Conservation (phyloP, 2,113 vertebrate species). For the Aspiorhynchus laticeps region DNA sequence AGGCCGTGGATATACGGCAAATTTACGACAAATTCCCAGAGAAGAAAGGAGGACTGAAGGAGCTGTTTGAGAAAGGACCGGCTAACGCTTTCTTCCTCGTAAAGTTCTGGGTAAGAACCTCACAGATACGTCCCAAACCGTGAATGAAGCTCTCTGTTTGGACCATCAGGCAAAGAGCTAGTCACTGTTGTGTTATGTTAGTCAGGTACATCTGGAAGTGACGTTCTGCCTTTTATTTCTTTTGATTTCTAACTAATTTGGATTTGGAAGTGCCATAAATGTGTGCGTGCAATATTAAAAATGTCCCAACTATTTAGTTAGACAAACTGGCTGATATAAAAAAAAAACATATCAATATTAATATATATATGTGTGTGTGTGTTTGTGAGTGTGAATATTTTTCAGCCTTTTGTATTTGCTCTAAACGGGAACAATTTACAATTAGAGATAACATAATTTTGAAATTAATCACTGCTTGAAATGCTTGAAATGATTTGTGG, state of each 20-base stretch:
- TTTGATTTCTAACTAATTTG: background rate
- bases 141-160: background rate
- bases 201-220: background rate
- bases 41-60: conserved; percentile 92
- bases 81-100: conserved; percentile 90
- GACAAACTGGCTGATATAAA: too few relatives aligned
- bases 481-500: too few relatives aligned
- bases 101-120: conserved; percentile 90
- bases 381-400: too few relatives aligned
- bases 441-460: too few relatives aligned
- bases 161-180: background rate
- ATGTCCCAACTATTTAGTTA: background rate
- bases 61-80: conserved; percentile 91
- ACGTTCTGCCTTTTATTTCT: background rate
- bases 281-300: background rate
- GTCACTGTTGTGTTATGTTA: background rate
- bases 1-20: conserved; percentile 90
- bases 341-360: too few relatives aligned
- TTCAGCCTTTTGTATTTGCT: too few relatives aligned
- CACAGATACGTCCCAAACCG: background rate
- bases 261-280: background rate
- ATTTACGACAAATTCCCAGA: conserved; percentile 96
- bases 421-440: too few relatives aligned
- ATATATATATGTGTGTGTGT: too few relatives aligned
- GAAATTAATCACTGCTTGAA: too few relatives aligned